Base-by-base conservation (phyloP, 2,888 invertebrate species). In the Pegoplata infirma region DNA sequence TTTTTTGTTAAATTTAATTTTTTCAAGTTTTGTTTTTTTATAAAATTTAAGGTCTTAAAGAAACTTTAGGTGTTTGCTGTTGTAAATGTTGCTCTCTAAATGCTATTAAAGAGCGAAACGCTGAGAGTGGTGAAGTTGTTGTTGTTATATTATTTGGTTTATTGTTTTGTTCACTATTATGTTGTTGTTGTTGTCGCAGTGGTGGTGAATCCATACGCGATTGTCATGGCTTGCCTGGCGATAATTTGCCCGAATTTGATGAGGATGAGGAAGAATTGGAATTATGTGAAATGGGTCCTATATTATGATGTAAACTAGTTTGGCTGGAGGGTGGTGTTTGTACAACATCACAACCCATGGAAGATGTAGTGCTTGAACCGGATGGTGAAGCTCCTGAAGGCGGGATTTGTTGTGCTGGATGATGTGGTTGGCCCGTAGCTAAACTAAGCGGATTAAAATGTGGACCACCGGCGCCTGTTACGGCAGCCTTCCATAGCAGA, bases 311-410 rank as follows among this genome's bases (percentile, higher is more conserved):
- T 16, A 76, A 53, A 47, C 69, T 66, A 8, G 68, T 28, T 49
- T 76, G 80, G 40, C 84, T 84, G 16, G 85, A 82, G 32, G 89
- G 86, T 44, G 87, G 84, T 59, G 83, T 82, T 56, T 88, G 88
- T 40, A 88, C 87, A 55, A 88, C 87, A 75, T 89, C 89, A 59
- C 88, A 89, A 46, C 89, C 89, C 82, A 88, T 87, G 17, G 90
- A 90, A 2, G 89, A 89, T 10, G 91, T 89, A 46, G 90, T 90
- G 68, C 91, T 90, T 17, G 91, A 91, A 4, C 90, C 90, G 3
- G 90, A 90, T n/a, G 91, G 90, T 19, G 91, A 90, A 5, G 91
- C 89, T n/a, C 91, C 90, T 1, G 90, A 86, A 10, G 90, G 89
- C 44, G 89, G 89, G 14, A 87, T 86, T 56, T 88, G 84, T 77